Conservation (phyloP, 1,140 invertebrate species). For the Drosophila hydei region DNA sequence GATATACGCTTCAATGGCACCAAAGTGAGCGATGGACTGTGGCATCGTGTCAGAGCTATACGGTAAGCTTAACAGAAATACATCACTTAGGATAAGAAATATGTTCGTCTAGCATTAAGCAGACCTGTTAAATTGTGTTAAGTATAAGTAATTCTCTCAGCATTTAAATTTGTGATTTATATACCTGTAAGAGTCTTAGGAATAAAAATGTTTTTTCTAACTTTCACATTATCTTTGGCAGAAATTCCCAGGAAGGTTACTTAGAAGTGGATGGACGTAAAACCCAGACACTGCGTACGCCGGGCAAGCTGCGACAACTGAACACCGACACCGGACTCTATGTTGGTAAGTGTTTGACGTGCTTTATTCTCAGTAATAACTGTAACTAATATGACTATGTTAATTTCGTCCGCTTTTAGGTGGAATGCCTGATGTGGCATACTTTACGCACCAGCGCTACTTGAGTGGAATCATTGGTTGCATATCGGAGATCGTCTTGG, state of each 20-base stretch:
- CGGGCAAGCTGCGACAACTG: conserved; percentile 92
- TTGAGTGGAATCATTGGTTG: conserved; percentile 91
- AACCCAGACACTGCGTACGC: conserved; percentile 90
- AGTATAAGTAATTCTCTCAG: neutral
- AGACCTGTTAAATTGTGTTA: too few relatives aligned
- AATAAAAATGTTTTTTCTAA: too few relatives aligned
- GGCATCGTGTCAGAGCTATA: conserved; percentile 94
- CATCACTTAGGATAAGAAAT: too few relatives aligned
- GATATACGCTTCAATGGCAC: conserved; percentile 93
- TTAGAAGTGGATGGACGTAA: conserved; percentile 93
- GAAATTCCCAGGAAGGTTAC: conserved; percentile 93
- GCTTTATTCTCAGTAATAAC: neutral
- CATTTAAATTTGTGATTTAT: too few relatives aligned
- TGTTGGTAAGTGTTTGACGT: conserved; percentile 87
- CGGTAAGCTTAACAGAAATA: conserved; percentile 87
- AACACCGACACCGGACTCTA: conserved; percentile 94
- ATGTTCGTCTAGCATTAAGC: too few relatives aligned
- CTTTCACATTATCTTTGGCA: conserved; percentile 82
- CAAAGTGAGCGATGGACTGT: conserved; percentile 95
- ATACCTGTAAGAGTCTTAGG: too few relatives aligned
- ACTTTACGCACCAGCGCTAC: conserved; percentile 88
- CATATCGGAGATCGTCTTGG: conserved; percentile 91
- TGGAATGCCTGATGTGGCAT: conserved; percentile 89
- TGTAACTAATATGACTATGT: neutral
- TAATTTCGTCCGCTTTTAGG: conserved; percentile 84